Conservation (phyloP, 2,888 invertebrate species). For the Diaprepes abbreviatus region DNA sequence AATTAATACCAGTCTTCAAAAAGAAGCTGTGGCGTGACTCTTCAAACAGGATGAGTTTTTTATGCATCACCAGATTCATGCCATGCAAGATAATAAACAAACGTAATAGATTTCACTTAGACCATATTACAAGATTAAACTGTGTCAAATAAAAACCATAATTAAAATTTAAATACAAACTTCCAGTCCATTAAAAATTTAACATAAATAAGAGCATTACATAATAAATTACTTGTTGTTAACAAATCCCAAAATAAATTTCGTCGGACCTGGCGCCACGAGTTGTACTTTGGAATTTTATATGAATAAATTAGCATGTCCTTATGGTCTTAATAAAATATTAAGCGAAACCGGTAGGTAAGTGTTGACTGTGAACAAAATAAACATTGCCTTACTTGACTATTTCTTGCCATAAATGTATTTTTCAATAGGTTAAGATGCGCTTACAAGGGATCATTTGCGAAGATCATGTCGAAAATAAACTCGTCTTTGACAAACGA, state of each 20-base stretch:
- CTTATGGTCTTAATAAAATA: slow-evolving; percentile 38
- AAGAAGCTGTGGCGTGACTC: no score
- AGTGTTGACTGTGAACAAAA: slow-evolving; percentile 9
- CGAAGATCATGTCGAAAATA: no score
- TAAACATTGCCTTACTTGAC: slow-evolving; percentile 22
- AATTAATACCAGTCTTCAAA: no score
- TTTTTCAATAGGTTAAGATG: no score
- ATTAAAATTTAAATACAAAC: slow-evolving; percentile 17
- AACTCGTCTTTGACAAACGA: no score
- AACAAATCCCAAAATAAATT: slow-evolving; percentile 33
- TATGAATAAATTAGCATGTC: slow-evolving; percentile 41
- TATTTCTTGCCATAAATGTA: no score
- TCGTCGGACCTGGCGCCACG: slow-evolving; percentile 33
- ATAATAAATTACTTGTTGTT: slow-evolving; percentile 29
- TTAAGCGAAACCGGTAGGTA: slow-evolving; percentile 17
- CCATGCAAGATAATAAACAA: no score
- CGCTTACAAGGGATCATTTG: no score
- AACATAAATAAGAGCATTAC: slow-evolving; percentile 23
- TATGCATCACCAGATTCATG: no score
- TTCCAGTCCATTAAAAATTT: slow-evolving; percentile 30
- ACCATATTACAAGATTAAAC: background rate
- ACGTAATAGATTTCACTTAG: background rate
- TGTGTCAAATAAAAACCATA: background rate
- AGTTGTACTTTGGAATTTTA: slow-evolving; percentile 36
- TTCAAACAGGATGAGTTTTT: no score